Base-by-base conservation (phyloP, 2,888 invertebrate genomes). In the Stenchaetothrips biformis region DNA sequence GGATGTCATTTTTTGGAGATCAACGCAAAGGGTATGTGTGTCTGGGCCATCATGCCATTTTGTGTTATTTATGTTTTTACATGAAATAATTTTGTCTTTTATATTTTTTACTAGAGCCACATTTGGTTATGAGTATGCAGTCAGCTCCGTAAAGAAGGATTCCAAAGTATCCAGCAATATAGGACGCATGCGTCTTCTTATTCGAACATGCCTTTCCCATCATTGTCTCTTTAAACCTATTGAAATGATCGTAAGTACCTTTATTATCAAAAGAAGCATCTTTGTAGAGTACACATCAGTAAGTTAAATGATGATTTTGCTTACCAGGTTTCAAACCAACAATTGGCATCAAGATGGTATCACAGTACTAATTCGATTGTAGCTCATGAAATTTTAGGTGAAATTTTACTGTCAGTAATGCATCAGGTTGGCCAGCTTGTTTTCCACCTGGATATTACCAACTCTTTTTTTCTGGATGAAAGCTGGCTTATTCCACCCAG, bases 371-470 rank as follows among this genome's bases (percentile, higher is more conserved):
- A 82, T 83, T 88, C 89, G 1, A 89, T 91, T 80, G 84, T 92
- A 37, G 91, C 91, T 11, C 90, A 92, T 86, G 91, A 91, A 86
- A 92, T 92, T 83, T 84, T 92, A 47, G 86, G 88, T 0, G 89
- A 91, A 85, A 90, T 91, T 83, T 87, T 91, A 80, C 83, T 90
- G 80, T 91, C 91, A 0, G 89, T 90, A 25, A 84, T 91, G 59
- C 84, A 89, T 79, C 90, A 90, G 85, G 87, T 88, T 80, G 87
- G 88, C 81, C 87, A 87, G 82, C 85, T 90, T 80, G 86, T 86
- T 79, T 91, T 91, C 84, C 86, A 87, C 81, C 85, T 91, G 80
- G 88, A 90, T 84, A 84, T 90, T 74, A 86, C 87, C 83, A 92
- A 91, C 85, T 86, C 89, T 4, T 88, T 89, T 81, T 92, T 92